These are phyloP conservation scores for Pao palembangensis DNA, from an alignment of 2,113 vertebrate genomes.

Conservation along the genomic window DNA sequence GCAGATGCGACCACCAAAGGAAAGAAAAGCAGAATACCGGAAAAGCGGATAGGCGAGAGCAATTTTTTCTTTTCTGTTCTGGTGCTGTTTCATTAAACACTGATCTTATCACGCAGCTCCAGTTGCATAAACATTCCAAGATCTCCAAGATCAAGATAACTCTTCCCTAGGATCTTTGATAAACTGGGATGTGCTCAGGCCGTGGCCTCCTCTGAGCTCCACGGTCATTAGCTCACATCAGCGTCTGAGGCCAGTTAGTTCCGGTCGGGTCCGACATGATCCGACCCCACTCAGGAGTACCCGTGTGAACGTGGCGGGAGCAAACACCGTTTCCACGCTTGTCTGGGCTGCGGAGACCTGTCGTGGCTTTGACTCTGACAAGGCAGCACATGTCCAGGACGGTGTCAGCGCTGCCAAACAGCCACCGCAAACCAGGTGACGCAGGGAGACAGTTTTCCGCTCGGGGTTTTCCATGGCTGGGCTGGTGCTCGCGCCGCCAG, in stretches of 20 bases:
- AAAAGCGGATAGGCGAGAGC: not conserved
- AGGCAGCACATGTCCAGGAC: constrained; percentile 26
- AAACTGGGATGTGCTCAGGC: no score
- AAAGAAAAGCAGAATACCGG: not conserved
- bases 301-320: no score
- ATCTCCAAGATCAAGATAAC: not conserved
- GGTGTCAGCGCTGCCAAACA: not conserved
- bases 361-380: constrained; percentile 23
- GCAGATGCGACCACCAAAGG: not conserved
- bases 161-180: no score
- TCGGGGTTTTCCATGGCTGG: no score
- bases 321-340: not conserved
- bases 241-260: constrained; percentile 3
- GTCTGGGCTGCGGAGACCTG: no score
- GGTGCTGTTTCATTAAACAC: not conserved
- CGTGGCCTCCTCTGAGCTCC: not conserved
- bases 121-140: constrained; percentile 1
- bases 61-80: not conserved
- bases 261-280: no score
- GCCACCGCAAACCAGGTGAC: no score
- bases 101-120: constrained; percentile 23
- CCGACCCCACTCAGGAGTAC: no score
- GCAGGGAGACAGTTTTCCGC: no score
- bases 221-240: constrained; percentile 25
- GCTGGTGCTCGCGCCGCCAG: not conserved